Base-by-base conservation (phyloP, 2,113 vertebrate species). In the Cyrtonyx montezumae region DNA sequence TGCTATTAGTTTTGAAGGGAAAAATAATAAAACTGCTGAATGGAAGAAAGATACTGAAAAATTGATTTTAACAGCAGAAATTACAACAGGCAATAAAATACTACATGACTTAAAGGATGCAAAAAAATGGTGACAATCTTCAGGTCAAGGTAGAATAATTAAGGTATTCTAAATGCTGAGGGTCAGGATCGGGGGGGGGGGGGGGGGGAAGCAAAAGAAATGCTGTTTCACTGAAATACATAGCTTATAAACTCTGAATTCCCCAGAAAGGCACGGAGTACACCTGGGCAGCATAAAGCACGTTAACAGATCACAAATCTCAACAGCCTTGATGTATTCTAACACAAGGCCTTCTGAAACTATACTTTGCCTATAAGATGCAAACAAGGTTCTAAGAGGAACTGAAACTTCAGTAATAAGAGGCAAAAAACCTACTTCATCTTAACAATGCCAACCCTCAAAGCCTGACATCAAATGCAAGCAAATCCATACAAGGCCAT, bases 211-310 rank as follows among this genome's bases (percentile, higher is more conserved):
- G 16, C 40, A 17, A 11, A 46, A 15, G 20, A 19, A 63, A 28
- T 8, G 8, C 16, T 21, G 4, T 9, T 66, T 68, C n/a, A 65
- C 4, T 30, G 26, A 62, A 78, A 65, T 45, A 36, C n/a, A 7
- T 28, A 87, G 45, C 21, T 81, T 58, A 14, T 28, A 55, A 75
- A 32, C 22, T 12, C 59, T n/a, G 17, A 58, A 84, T 77, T 81
- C 88, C 63, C 75, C 34, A 36, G 13, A 11, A 20, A 82, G 77
- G 58, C 78, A 94, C 26, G 56, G 81, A 93, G n/a, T 2, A 84
- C 2, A 9, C 28, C 20, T 92, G 53, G 53, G 34, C 71, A 89
- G 63, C 55, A 70, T 10, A 40, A 34, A 96, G 88, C 78, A 74
- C 32, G 55, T 84, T 55, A 77, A 42, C 88, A 73, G 84, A 62